phyloP scores from a whole-genome alignment of 1,140 invertebrate genomes.

The Geopemphigus sp. region DNA sequence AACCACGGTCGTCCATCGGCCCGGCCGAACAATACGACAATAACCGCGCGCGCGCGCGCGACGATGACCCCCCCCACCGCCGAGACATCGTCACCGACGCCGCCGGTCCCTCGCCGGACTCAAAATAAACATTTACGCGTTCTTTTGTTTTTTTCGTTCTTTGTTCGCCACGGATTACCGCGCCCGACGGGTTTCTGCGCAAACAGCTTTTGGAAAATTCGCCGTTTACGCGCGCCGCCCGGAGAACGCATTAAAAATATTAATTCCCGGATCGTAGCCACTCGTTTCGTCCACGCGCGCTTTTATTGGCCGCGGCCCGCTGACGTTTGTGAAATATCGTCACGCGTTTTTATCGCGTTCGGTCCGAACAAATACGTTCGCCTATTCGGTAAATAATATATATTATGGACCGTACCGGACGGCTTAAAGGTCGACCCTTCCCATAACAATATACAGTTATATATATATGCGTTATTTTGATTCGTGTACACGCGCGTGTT shows the following conservation, averaged over 20 bases:
- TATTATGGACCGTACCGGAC: no score
- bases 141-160: not conserved
- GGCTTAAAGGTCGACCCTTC: no score
- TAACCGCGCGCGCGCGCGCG: no score
- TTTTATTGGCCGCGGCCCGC: no score
- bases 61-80: no score
- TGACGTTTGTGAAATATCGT: not conserved
- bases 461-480: no score
- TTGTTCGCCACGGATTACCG: not conserved
- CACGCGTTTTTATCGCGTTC: not conserved
- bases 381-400: no score
- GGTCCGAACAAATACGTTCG: not conserved
- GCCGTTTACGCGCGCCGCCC: not conserved
- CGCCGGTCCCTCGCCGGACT: not conserved
- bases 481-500: no score
- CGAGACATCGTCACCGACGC: not conserved
- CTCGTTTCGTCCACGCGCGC: no score
- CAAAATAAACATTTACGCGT: constrained; percentile 23
- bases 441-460: no score
- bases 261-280: not conserved
- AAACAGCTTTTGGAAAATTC: constrained; percentile 15
- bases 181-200: not conserved
- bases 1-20: no score
- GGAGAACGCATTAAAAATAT: constrained; percentile 24
- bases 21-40: no score